phyloP scores from a whole-genome alignment of 2,113 vertebrate species.

The Nothocercus nigrocapillus region DNA sequence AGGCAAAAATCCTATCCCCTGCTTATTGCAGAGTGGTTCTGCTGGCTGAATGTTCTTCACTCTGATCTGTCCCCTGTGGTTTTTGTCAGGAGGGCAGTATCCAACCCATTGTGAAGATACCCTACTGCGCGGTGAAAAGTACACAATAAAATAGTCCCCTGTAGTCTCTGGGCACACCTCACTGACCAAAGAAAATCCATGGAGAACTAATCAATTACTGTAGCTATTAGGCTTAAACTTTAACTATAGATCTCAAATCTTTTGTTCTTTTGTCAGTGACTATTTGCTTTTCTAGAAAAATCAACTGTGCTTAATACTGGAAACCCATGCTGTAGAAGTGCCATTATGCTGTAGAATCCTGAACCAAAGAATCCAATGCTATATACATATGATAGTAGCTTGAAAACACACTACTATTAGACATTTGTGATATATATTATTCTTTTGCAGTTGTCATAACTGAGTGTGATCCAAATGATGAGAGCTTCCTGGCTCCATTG shows the following conservation, averaged over 20 bases:
- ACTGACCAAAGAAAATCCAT: constrained; percentile 48
- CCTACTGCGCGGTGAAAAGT: constrained; percentile 29
- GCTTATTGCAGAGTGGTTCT: constrained; percentile 9
- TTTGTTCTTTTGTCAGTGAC: constrained; percentile 28
- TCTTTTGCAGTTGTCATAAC: neutral
- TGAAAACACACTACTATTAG: neutral
- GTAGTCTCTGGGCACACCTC: constrained; percentile 40
- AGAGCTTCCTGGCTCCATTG: neutral
- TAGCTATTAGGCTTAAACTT: constrained; percentile 64
- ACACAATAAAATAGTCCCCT: constrained; percentile 64
- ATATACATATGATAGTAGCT: neutral
- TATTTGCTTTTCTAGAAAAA: constrained; percentile 7
- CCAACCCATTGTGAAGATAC: constrained; percentile 20
- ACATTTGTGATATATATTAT: neutral
- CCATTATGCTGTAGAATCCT: neutral
- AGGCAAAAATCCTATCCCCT: constrained; percentile 32
- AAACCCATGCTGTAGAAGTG: neutral
- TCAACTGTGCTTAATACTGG: neutral
- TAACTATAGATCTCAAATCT: constrained; percentile 51
- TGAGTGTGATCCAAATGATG: constrained; percentile 35
- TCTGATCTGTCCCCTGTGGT: neutral
- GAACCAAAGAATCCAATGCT: constrained; percentile 1
- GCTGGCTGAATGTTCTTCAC: neutral
- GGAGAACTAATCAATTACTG: constrained; percentile 66
- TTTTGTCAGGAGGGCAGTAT: constrained; percentile 31